Conservation (phyloP, 1,140 invertebrate genomes). For the Cheumatopsyche charites region DNA sequence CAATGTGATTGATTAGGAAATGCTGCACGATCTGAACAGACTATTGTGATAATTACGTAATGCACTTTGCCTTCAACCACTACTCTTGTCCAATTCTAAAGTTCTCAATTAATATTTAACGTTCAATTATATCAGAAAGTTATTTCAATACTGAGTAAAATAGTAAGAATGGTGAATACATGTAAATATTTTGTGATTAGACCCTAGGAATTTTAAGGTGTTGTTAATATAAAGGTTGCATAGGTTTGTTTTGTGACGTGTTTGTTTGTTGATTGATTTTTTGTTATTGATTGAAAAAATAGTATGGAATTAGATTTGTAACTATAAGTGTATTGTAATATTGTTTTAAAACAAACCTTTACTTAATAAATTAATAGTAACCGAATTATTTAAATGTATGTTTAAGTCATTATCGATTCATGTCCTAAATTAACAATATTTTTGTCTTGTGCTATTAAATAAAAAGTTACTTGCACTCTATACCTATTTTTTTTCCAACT, state of each 20-base stretch:
- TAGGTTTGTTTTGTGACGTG: background rate
- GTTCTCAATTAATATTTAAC: conserved; percentile 10
- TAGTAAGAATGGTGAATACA: background rate
- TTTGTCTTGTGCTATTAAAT: conserved; percentile 42
- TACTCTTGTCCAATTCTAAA: conserved; percentile 27
- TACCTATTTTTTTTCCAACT: background rate
- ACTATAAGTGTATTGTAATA: background rate
- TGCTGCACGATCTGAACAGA: background rate
- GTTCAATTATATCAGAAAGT: background rate
- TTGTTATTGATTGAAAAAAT: background rate
- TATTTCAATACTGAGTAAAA: background rate
- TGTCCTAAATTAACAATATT: conserved; percentile 40
- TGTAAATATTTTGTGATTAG: conserved; percentile 30
- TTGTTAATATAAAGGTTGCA: background rate
- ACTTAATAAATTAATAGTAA: conserved; percentile 11
- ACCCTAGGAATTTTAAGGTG: background rate
- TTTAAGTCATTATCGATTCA: conserved; percentile 38
- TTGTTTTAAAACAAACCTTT: background rate
- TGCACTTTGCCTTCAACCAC: conserved; percentile 25
- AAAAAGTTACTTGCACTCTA: background rate
- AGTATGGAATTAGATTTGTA: background rate
- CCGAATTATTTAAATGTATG: conserved; percentile 32
- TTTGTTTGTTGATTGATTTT: background rate
- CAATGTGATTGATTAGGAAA: conserved; percentile 30
- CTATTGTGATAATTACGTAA: conserved; percentile 30